These are phyloP conservation scores for Leptobrachium leishanense DNA, from an alignment of 2,113 vertebrate genomes.

Conservation along the genomic window DNA sequence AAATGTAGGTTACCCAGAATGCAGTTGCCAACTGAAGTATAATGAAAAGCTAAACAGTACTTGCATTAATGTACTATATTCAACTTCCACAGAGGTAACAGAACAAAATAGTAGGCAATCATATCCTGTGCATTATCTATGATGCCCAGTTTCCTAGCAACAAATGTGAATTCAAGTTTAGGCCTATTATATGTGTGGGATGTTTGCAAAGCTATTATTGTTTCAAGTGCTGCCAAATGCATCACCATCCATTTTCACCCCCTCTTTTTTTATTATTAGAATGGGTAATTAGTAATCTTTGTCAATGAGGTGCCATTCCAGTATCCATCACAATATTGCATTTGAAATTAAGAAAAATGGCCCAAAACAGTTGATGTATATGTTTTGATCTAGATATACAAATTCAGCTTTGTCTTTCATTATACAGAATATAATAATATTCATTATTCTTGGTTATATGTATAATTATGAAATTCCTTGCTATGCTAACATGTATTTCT, in stretches of 20 bases:
- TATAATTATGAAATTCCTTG: too few species aligned
- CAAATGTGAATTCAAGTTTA: conserved; percentile 53
- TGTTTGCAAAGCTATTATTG: conserved; percentile 44
- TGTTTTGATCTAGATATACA: background rate
- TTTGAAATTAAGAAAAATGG: background rate
- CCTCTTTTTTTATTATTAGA: conserved; percentile 17
- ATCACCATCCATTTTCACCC: conserved; percentile 36
- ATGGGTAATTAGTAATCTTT: conserved; percentile 2
- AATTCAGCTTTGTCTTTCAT: background rate
- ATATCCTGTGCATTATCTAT: conserved; percentile 29
- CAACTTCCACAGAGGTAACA: background rate
- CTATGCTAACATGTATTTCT: too few species aligned
- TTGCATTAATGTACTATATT: conserved; percentile 7
- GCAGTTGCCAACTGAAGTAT: background rate
- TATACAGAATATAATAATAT: too few species aligned
- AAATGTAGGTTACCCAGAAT: too few species aligned
- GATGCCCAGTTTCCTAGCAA: conserved; percentile 62
- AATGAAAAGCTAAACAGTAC: background rate
- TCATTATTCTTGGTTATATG: too few species aligned
- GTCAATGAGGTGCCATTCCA: conserved; percentile 6
- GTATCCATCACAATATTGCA: background rate
- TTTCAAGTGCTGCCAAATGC: conserved; percentile 45
- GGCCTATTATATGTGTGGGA: conserved; percentile 49
- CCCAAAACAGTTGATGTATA: background rate
- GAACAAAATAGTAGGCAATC: conserved; percentile 41